Base-by-base conservation (phyloP, 2,797 vertebrate genomes). In the Sebastes aleutianus region DNA sequence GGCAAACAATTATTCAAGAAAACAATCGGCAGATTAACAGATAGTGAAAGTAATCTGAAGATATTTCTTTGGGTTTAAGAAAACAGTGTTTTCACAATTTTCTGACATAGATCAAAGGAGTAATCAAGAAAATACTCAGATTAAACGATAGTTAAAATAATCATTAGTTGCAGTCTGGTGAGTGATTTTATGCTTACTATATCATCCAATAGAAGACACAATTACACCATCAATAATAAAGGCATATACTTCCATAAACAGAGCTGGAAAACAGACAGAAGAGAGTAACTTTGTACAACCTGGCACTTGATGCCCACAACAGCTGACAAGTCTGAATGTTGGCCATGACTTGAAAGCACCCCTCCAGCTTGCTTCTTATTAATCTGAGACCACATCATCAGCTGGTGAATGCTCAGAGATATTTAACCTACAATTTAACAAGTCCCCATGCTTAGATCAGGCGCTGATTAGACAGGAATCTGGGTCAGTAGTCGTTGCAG, bases 361-460 rank as follows among this genome's bases (percentile, higher is more conserved):
- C 22, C 32, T 70, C 11, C 39, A 64, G 36, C 31, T 29, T 29
- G 6, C 14, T 62, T 57, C 16, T 81, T 47, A 50, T 67, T 58
- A 79, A 78, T 69, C 54, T 20, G 18, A 77, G 18, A 73, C 69
- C 63, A 78, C 74, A 64, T 89, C 78, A 67, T 39, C 39, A 3
- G 14, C 75, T 81, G 74, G 76, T 73, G 57, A 58, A 32, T 24
- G 74, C 59, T 78, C 57, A n/a, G 53, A 76, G 78, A 85, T 64
- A 80, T 91, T 83, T 80, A 87, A 85, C 85, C 84, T 81, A 81
- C 77, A 85, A 85, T 80, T 39, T 39, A 39, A 39, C 63, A 59
- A 68, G 85, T 82, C 72, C 74, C 75, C 84, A 87, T 74, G 82
- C 79, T 89, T 83, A 80, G 87, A 88, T 66, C 85, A 89, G 78